Evolutionary conservation across 2,888 invertebrate genomes (phyloP).

Genomic region (Pseudoips prasinana): DNA sequence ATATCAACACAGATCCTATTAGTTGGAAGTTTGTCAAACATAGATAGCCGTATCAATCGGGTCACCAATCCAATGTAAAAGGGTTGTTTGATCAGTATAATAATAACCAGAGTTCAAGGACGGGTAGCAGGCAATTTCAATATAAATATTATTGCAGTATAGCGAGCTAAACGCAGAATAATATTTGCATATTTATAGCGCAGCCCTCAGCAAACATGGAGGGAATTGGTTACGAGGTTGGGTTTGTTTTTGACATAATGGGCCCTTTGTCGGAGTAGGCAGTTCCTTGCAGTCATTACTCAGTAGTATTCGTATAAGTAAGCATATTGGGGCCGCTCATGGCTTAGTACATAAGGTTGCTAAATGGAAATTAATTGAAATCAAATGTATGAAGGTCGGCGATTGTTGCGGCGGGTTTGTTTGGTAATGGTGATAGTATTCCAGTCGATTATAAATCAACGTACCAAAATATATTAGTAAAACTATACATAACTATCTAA

Average conservation of each 20-base stretch:
- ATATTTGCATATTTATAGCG: slow-evolving; percentile 79
- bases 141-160: slow-evolving; percentile 78
- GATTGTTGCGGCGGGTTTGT: slow-evolving; percentile 19
- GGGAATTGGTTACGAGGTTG: slow-evolving; percentile 59
- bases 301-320: slow-evolving; percentile 44
- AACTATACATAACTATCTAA: no score
- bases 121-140: slow-evolving; percentile 60
- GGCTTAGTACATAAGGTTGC: slow-evolving; percentile 27
- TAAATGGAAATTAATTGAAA: slow-evolving; percentile 37
- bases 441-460: no score
- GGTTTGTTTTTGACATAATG: slow-evolving; percentile 75
- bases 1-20: slow-evolving; percentile 39
- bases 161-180: slow-evolving; percentile 71
- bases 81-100: slow-evolving; percentile 67
- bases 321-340: slow-evolving; percentile 41
- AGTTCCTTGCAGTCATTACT: slow-evolving; percentile 58
- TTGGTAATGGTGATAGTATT: slow-evolving; percentile 10
- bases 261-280: slow-evolving; percentile 61
- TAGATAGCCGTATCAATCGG: slow-evolving; percentile 46
- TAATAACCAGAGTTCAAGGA: slow-evolving; percentile 68
- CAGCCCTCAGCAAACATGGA: slow-evolving; percentile 72
- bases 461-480: no score
- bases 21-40: slow-evolving; percentile 49
- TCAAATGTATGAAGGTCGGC: slow-evolving; percentile 22
- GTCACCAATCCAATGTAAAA: slow-evolving; percentile 51